Conservation (phyloP, 2,888 invertebrate genomes). For the Hermaeophaga mercurialis region DNA sequence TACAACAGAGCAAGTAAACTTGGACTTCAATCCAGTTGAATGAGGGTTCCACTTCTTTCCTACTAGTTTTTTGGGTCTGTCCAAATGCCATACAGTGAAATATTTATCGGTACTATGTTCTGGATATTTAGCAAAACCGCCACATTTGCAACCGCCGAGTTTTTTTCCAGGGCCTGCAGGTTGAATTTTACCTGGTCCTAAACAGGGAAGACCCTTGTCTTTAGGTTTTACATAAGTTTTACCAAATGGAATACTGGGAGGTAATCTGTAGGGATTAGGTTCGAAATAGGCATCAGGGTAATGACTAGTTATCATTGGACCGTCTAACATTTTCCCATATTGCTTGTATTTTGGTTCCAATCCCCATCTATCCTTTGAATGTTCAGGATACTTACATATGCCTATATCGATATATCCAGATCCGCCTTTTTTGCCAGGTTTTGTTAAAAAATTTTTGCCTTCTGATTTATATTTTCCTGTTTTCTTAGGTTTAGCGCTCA, state of each 20-base stretch:
- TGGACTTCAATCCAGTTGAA: conserved; percentile 41
- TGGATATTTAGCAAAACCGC: conserved; percentile 46
- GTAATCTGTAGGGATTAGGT: conserved; percentile 53
- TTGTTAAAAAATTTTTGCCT: conserved; percentile 46
- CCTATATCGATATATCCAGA: conserved; percentile 61
- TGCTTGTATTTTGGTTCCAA: conserved; percentile 44
- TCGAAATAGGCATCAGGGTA: conserved; percentile 54
- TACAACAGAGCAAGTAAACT: conserved; percentile 42
- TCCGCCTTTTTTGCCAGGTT: conserved; percentile 59
- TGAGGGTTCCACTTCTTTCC: conserved; percentile 41
- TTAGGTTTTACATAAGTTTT: conserved; percentile 47
- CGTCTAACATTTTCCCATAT: conserved; percentile 42
- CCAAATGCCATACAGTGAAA: conserved; percentile 31
- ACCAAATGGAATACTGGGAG: conserved; percentile 44
- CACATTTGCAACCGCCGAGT: conserved; percentile 47
- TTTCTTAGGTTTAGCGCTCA: conserved; percentile 15
- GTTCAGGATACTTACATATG: conserved; percentile 58
- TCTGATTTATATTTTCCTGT: conserved; percentile 27
- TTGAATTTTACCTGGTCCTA: conserved; percentile 45
- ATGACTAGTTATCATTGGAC: conserved; percentile 46
- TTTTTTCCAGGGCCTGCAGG: conserved; percentile 53
- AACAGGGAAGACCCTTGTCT: conserved; percentile 29
- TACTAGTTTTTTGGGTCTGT: conserved; percentile 34
- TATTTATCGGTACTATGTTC: conserved; percentile 43
- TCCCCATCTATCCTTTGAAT: conserved; percentile 46